Conservation (phyloP, 1,140 invertebrate genomes). For the Stegodyphus dumicola region DNA sequence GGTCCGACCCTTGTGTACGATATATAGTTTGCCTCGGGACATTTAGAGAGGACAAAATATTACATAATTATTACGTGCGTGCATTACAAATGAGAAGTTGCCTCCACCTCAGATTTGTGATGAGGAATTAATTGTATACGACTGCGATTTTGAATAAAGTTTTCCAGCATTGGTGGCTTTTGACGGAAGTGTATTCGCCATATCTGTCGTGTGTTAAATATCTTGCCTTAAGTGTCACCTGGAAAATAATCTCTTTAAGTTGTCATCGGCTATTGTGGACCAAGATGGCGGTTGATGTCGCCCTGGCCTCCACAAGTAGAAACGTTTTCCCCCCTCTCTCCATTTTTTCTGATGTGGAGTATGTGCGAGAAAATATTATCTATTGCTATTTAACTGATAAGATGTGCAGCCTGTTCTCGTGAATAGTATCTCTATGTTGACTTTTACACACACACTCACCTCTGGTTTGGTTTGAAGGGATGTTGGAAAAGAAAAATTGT, state of each 20-base stretch:
- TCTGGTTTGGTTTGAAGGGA: slow-evolving; percentile 1
- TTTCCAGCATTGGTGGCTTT: background rate
- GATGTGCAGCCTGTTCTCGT: slow-evolving; percentile 34
- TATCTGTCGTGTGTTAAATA: background rate
- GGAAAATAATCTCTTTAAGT: background rate
- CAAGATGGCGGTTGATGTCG: background rate
- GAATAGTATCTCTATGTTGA: slow-evolving; percentile 41
- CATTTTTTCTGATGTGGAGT: slow-evolving; percentile 34
- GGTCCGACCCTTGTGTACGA: too few relatives aligned
- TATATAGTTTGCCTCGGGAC: too few relatives aligned
- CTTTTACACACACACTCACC: slow-evolving; percentile 5
- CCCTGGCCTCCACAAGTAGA: background rate
- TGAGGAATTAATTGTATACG: too few relatives aligned
- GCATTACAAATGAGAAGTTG: too few relatives aligned
- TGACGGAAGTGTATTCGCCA: background rate
- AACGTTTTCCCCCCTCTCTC: background rate
- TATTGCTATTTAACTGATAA: slow-evolving; percentile 46
- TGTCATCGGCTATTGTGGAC: background rate
- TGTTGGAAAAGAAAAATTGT: slow-evolving; percentile 3
- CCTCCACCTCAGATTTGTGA: too few relatives aligned
- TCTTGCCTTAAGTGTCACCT: background rate
- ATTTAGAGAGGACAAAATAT: too few relatives aligned
- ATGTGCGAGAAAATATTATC: slow-evolving; percentile 60
- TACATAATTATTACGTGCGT: too few relatives aligned
- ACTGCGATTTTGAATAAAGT: too few relatives aligned